Evolutionary conservation across 2,797 vertebrate genomes (phyloP), one percentile per base, ranked within the genome.

Genomic region (Notoglanidium macrostoma): DNA sequence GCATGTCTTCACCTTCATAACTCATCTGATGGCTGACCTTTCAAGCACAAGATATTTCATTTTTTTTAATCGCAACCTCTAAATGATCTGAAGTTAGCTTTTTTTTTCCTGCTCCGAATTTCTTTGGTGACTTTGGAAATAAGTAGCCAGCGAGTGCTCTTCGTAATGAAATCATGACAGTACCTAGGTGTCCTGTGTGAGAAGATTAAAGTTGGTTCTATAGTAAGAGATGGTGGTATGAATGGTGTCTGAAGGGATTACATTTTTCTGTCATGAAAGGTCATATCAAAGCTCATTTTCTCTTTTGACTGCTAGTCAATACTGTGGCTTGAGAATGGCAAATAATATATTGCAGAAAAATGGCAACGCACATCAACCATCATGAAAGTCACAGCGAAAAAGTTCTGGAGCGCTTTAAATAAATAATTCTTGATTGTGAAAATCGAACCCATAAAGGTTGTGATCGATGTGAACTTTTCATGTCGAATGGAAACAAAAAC

Each of bases 401-500:
- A 73, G 57, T 87, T 78, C 57, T 73, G 70, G 57, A 61, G 40
- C 49, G 32, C 32, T 86, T 44, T 63, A 76, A 89, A 91, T 68
- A 49, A 77, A 85, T 80, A 85, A 85, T 91, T 89, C 91, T 90
- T 78, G 89, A n/a, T 49, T 86, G 74, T 70, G 87, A 81, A 87
- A 84, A 49, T 51, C 46, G 17, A 84, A 23, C 89, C 84, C 82
- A 11, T 73, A 35, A 84, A 74, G 54, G n/a, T 79, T 63, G 44
- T 67, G 84, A 94, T 92, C 92, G 90, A 10, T 83, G 63, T 92
- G 88, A 61, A 59, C 54, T 84, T 61, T 85, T 63, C 19, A 26
- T 51, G n/a, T 32, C 32, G n/a, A 78, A 85, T 44, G 12, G 46
- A 85, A 85, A 54, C 74, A 67, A 79, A 77, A 68, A 9, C 35